Evolutionary conservation across 2,888 invertebrate species (phyloP), one percentile per base, ranked within the genome.

Genomic region (Pyralis farinalis): DNA sequence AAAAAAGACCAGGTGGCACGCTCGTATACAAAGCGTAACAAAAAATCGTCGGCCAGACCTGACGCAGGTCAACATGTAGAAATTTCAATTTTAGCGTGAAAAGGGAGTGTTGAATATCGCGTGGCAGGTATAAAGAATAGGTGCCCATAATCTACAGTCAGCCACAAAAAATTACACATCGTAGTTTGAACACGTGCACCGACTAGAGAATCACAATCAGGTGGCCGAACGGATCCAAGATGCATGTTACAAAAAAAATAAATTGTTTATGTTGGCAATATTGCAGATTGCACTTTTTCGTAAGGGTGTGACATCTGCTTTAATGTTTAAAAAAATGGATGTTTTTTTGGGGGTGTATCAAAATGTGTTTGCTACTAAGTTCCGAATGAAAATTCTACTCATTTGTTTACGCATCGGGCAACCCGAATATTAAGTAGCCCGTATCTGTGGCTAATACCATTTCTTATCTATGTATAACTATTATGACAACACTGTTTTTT

Each of bases 1-100:
- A 83, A 85, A 86, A 86, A 83, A 78, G 72, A 65, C 86, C 86
- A 86, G 86, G 85, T 86, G 86, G 81, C 25, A 25, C 2, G 25
- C 76, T 71, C 71, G 71, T 63, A 76, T 71, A 75, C 71, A 71
- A 73, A 71, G 71, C 66, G 65, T 57, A 61, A 57, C 68, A 64
- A 71, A 77, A 80, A 85, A 81, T 70, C 65, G 63, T 64, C 53
- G 60, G 68, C 60, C 71, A 67, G 65, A 71, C 69, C 70, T 71
- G 72, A 60, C 59, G 58, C 55, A 49, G 47, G 58, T 49, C 48
- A 53, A 43, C 29, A 47, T 45, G 46, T 33, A 57, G 63, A 64
- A 65, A 61, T 71, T 55, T 75, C 31, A 46, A 42, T 63, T 71
- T 65, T 70, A 65, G 12, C n/a, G n/a, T 37, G 42, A 46, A 43